Evolutionary conservation across 2,113 vertebrate genomes (phyloP).

Genomic region (Cololabis saira): DNA sequence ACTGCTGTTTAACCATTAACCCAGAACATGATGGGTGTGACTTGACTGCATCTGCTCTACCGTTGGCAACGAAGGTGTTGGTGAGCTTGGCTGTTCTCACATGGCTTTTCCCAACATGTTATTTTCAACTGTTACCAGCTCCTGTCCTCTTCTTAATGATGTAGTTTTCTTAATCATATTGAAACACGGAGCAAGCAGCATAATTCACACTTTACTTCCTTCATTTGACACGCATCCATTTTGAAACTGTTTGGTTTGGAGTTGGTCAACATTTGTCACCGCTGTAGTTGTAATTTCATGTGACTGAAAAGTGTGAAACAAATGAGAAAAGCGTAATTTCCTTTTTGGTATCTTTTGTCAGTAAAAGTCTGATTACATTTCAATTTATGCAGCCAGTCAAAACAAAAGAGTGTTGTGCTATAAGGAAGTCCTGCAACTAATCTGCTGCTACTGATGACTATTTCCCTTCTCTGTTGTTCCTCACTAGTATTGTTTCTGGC

Average conservation of each 20-base stretch:
- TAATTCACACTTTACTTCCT: conserved; percentile 1
- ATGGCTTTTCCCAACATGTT: neutral
- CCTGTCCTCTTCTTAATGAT: neutral
- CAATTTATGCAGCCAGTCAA: neutral
- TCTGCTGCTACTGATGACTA: conserved; percentile 16
- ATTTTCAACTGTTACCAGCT: neutral
- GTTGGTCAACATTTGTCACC: conserved; percentile 4
- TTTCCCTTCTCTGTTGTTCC: conserved; percentile 30
- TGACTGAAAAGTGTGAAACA: neutral
- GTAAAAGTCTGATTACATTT: neutral
- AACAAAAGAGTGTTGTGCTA: neutral
- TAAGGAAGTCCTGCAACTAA: neutral
- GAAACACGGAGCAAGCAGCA: conserved; percentile 6
- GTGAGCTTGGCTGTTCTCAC: neutral
- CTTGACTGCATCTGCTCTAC: neutral
- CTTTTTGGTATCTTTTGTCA: neutral
- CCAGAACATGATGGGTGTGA: neutral
- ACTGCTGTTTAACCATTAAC: conserved; percentile 37
- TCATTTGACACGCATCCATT: neutral
- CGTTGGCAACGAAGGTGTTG: neutral
- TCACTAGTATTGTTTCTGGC: conserved; percentile 73
- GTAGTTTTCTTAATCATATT: neutral
- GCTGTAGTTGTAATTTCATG: neutral
- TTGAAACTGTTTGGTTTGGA: neutral
- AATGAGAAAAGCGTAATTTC: neutral